phyloP scores from a whole-genome alignment of 2,797 vertebrate genomes.

The Falco peregrinus region DNA sequence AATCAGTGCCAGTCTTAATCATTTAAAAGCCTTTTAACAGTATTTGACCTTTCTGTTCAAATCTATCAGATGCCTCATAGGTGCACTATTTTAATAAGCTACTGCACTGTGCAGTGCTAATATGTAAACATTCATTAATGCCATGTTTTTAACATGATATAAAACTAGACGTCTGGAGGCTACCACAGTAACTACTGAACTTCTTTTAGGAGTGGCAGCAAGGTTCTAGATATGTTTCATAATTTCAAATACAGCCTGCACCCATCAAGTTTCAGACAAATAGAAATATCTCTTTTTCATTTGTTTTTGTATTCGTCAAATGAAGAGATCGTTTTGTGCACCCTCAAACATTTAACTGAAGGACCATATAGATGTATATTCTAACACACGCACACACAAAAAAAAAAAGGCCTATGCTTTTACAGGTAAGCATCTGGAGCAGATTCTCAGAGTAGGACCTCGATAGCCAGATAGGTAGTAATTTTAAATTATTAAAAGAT shows the following conservation, averaged over 20 bases:
- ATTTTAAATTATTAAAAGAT: slow-evolving; percentile 3
- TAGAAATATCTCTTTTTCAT: neutral
- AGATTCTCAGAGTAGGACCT: neutral
- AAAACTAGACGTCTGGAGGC: neutral
- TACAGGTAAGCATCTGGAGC: neutral
- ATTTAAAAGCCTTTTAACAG: neutral
- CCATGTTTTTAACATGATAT: neutral
- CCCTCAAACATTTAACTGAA: neutral
- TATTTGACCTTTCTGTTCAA: neutral
- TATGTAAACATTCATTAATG: neutral
- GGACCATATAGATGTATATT: neutral
- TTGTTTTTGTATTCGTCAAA: neutral
- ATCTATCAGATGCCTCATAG: neutral
- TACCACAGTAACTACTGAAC: neutral
- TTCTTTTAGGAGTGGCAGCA: neutral
- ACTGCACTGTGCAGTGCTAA: neutral
- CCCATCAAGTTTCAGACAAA: neutral
- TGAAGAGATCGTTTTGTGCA: neutral
- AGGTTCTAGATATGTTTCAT: neutral
- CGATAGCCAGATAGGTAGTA: neutral
- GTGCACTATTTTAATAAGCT: neutral
- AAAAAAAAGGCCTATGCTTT: neutral
- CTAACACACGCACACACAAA: neutral
- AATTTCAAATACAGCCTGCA: neutral
- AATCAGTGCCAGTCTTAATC: neutral